These are phyloP conservation scores for Prionailurus viverrinus DNA, from an alignment of 2,113 vertebrate genomes.

Conservation along the genomic window DNA sequence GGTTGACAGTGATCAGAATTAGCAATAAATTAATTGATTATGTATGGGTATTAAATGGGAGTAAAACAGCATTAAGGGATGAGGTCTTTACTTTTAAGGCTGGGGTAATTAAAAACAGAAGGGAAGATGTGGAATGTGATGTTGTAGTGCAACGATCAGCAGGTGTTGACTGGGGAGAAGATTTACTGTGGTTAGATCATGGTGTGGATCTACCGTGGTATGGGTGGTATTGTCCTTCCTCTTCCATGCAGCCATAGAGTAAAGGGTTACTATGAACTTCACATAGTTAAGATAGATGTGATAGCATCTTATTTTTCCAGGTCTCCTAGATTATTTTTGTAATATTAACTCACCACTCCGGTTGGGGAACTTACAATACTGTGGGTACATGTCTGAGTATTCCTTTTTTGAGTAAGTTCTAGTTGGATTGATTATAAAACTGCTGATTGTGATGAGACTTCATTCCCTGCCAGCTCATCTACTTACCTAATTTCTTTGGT, in stretches of 20 bases:
- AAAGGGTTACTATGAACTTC: not conserved
- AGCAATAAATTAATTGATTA: not conserved
- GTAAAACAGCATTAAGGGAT: not conserved
- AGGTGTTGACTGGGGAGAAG: slow-evolving; percentile 8
- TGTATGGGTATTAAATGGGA: not conserved
- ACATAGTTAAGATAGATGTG: not conserved
- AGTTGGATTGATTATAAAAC: slow-evolving; percentile 43
- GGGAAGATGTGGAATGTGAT: not conserved
- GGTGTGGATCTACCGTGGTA: not conserved
- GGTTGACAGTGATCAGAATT: slow-evolving; percentile 6
- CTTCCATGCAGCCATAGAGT: not conserved
- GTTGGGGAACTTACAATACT: slow-evolving; percentile 25
- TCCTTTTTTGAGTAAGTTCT: slow-evolving; percentile 37
- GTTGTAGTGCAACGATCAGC: not conserved
- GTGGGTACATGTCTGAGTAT: not conserved
- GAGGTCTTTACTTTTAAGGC: not conserved
- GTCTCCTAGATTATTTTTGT: slow-evolving; percentile 14
- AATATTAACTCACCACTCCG: not conserved
- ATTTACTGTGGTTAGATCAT: not conserved
- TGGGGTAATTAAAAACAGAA: not conserved
- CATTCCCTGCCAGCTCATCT: not conserved
- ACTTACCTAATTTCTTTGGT: slow-evolving; percentile 16
- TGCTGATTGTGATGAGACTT: not conserved
- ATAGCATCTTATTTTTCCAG: slow-evolving; percentile 3
- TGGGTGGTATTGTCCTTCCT: not conserved